Conservation (phyloP, 1,140 invertebrate species). For the Drosophila biarmipes region DNA sequence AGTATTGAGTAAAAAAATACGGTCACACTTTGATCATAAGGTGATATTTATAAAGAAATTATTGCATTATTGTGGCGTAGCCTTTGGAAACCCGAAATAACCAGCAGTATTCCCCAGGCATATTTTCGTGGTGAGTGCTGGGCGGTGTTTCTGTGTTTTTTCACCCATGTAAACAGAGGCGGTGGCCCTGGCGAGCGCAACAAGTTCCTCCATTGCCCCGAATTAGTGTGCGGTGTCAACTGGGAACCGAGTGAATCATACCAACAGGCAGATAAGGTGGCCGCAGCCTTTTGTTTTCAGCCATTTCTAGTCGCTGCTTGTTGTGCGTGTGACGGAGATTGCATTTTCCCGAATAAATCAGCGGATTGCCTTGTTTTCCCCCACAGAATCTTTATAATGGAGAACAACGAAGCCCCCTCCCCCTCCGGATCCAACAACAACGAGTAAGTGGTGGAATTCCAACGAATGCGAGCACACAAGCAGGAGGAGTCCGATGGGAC, state of each 20-base stretch:
- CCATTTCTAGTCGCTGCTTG: slow-evolving; percentile 22
- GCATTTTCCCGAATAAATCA: slow-evolving; percentile 24
- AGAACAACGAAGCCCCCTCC: slow-evolving; percentile 71
- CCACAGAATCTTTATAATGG: slow-evolving; percentile 48
- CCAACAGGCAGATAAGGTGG: slow-evolving; percentile 62
- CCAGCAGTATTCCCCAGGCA: slow-evolving; percentile 20
- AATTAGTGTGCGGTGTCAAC: slow-evolving; percentile 46
- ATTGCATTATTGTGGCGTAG: slow-evolving; percentile 9
- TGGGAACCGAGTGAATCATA: slow-evolving; percentile 36
- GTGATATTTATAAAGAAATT: slow-evolving; percentile 24
- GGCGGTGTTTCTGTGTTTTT: background rate
- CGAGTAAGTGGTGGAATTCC: slow-evolving; percentile 61
- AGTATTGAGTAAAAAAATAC: background rate
- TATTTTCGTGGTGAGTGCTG: slow-evolving; percentile 52
- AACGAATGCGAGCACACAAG: slow-evolving; percentile 35
- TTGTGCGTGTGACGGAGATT: background rate
- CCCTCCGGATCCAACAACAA: slow-evolving; percentile 71
- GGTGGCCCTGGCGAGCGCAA: slow-evolving; percentile 64
- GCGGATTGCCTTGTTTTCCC: slow-evolving; percentile 3
- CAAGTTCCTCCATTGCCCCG: slow-evolving; percentile 55
- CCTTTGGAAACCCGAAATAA: slow-evolving; percentile 17
- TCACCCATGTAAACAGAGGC: slow-evolving; percentile 48
- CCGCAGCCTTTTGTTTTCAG: slow-evolving; percentile 27
- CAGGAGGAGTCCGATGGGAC: slow-evolving; percentile 34
- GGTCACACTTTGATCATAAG: slow-evolving; percentile 24